A percentile compares a stretch with the other conserved stretches of the same genome.
Conservation (phyloP, 2,113 vertebrate genomes). For the Egretta garzetta region DNA sequence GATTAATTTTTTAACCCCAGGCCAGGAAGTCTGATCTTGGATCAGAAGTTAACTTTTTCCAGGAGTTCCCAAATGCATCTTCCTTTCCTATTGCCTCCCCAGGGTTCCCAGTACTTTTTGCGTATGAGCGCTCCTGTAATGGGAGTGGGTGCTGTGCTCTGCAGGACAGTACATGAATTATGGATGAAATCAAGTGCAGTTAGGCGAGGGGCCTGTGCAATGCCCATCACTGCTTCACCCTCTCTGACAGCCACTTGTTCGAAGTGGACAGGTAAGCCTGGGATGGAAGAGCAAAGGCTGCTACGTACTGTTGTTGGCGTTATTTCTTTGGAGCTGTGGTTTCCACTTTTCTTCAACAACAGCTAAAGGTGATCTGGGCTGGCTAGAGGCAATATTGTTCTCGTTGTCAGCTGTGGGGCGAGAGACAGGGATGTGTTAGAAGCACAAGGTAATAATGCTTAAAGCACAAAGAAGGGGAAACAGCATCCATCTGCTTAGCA, state of each 20-base stretch:
- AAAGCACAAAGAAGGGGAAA: neutral
- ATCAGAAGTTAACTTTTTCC: neutral
- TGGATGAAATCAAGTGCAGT: neutral
- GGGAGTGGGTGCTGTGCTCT: neutral
- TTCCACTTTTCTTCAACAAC: conserved; percentile 92
- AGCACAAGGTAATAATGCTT: neutral
- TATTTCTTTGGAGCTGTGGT: conserved; percentile 88
- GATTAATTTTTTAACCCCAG: neutral
- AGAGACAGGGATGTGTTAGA: conserved; percentile 38
- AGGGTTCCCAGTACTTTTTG: neutral
- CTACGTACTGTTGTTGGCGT: conserved; percentile 87
- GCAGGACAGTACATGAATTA: neutral
- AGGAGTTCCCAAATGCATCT: neutral
- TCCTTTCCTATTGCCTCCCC: neutral
- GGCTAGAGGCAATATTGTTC: conserved; percentile 90
- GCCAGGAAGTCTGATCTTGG: neutral
- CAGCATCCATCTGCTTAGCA: neutral
- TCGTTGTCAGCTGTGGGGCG: conserved; percentile 90
- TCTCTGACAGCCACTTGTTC: neutral
- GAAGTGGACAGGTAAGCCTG: neutral
- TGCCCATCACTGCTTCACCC: neutral
- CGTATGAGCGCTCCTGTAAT: fast-evolving
- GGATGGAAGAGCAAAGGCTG: neutral
- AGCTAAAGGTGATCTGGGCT: conserved; percentile 82
- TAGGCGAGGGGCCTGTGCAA: neutral